Evolutionary conservation across 2,888 invertebrate genomes (phyloP).

Genomic region (Papilio gigon): DNA sequence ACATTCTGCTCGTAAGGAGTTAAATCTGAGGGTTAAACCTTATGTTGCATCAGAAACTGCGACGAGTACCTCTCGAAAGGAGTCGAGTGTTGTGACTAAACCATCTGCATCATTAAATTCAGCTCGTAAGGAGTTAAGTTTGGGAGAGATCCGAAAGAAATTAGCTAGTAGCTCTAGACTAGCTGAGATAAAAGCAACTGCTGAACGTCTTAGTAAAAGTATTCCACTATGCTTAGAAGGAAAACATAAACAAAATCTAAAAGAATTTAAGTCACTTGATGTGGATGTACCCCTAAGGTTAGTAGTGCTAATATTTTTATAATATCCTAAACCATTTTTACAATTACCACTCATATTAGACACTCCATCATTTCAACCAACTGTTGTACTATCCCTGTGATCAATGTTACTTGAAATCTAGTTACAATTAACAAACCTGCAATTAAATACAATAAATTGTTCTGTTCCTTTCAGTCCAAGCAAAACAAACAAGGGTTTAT

Average conservation of each 20-base stretch:
- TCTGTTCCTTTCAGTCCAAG: constrained; percentile 83
- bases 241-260: constrained; percentile 79
- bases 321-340: too few relatives aligned
- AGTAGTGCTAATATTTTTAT: constrained; percentile 37
- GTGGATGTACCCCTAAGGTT: constrained; percentile 89
- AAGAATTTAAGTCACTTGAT: constrained; percentile 88
- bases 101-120: constrained; percentile 68
- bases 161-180: constrained; percentile 86
- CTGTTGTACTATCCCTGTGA: neutral
- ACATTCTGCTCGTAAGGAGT: constrained; percentile 80
- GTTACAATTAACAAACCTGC: neutral
- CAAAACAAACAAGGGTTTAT: constrained; percentile 67
- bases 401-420: neutral
- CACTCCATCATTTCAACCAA: neutral
- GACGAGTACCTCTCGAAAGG: neutral
- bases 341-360: neutral
- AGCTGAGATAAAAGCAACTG: constrained; percentile 86
- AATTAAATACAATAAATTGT: neutral
- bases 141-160: constrained; percentile 87
- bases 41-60: neutral
- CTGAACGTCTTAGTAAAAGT: constrained; percentile 85
- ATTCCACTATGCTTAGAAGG: constrained; percentile 83
- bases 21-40: constrained; percentile 81
- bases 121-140: constrained; percentile 83
- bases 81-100: neutral